These are phyloP conservation scores for Oncorhynchus keta DNA, from an alignment of 2,113 vertebrate species.

Conservation along the genomic window DNA sequence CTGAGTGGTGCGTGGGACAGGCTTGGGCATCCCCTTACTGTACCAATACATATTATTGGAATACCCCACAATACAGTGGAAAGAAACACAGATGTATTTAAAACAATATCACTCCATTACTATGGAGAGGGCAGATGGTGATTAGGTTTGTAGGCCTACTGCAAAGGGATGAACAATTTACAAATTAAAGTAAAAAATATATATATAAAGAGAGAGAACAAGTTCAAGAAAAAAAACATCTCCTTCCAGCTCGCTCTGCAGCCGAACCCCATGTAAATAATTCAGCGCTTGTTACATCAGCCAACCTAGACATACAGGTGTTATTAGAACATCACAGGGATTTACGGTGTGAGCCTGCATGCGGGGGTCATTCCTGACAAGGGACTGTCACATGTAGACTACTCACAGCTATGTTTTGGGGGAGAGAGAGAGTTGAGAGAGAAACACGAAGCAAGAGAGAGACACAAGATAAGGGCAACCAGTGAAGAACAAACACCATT, in stretches of 20 bases:
- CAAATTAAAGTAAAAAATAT: neutral
- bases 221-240: neutral
- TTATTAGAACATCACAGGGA: conserved; percentile 68
- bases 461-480: no score
- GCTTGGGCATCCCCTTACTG: conserved; percentile 25
- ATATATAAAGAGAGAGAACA: neutral
- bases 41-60: conserved; percentile 60
- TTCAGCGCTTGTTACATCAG: conserved; percentile 38
- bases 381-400: conserved; percentile 57
- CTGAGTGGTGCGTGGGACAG: conserved; percentile 42
- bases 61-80: conserved; percentile 53
- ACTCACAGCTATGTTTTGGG: conserved; percentile 31
- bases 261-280: conserved; percentile 12
- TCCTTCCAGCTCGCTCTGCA: neutral
- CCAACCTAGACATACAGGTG: conserved; percentile 47
- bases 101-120: conserved; percentile 23
- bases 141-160: neutral
- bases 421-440: conserved; percentile 12
- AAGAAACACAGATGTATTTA: conserved; percentile 61
- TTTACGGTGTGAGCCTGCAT: conserved; percentile 59
- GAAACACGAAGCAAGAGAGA: no score
- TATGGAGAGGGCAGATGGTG: neutral
- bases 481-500: no score
- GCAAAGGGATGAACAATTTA: neutral
- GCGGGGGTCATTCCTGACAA: conserved; percentile 61